Base-by-base conservation (phyloP, 2,113 vertebrate species). In the Thamnaconus septentrionalis region DNA sequence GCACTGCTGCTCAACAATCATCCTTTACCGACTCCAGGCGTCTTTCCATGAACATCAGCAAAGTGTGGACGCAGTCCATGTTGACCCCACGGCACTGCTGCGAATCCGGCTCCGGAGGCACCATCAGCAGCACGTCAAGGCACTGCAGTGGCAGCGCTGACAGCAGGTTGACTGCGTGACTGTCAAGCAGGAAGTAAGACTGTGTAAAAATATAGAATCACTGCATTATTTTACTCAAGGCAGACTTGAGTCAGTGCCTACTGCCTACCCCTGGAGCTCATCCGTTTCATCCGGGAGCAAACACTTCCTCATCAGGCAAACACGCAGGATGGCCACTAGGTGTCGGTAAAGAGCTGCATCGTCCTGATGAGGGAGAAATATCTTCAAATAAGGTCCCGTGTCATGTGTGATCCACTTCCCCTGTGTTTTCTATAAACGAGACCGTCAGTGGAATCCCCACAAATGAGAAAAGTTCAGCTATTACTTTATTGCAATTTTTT, bases 81-180 rank as follows among this genome's bases (percentile, higher is more conserved):
- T 92, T 93, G 80, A 92, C 83, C 3, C 91, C 91, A 10, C 79
- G 52, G 49, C 82, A 87, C 80, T 91, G 85, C 70, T 76, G 57
- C 0, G 90, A 91, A 43, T 75, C 67, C 1, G 80, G 81, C 3
- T 79, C 56, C 43, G 81, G 58, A 12, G 85, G 88, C 7, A 72
- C 83, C 1, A 61, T 64, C 59, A 93, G 85, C 62, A 94, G 85
- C 56, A 92, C 91, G 0, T 93, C 91, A 3, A 94, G 91, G 79
- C 92, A 93, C 79, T 87, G 85, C 41, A 93, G 89, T 11, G 93
- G 92, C 79, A 98, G 84, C 59, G 95, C 95, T 39, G 95, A 93
- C 82, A 98, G 55, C 41, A 97, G 91, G 68, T 97, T 97, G 64
- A 98, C 93, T 0, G 90, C 87, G 79, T 90, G 89, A 41, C 88